Evolutionary conservation across 1,140 invertebrate species (phyloP), one percentile per base, ranked within the genome.

Genomic region (Dinoponera quadriceps): DNA sequence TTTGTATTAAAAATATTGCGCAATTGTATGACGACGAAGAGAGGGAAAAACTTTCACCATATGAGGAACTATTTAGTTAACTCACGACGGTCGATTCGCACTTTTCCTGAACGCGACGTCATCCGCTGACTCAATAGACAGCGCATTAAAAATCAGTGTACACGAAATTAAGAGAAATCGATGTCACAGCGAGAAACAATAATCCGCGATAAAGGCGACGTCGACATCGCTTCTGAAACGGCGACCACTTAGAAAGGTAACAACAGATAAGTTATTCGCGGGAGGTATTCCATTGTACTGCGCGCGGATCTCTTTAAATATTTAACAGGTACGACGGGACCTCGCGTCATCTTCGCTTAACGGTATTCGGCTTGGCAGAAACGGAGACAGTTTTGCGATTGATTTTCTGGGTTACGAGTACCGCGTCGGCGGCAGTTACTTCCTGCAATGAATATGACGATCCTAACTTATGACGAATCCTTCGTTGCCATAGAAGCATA

Each of bases 251-350:
- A 83, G 60, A 91, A 88, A 89, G 83, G 77, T 81, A 84, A 83
- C 71, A 84, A 83, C 65, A 86, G 18, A 82, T 73, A 82, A 74
- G 71, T 81, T 87, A 86, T 90, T 90, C 68, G 87, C 84, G 60
- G 65, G 86, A 86, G 84, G 59, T 87, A 81, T 81, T 90, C 88
- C 90, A 93, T 93, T 93, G 93, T 93, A 77, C 84, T 92, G 86
- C 85, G 14, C 13, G 14, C 78, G 90, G 82, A 91, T 92, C 89
- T 91, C 83, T 91, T 94, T 94, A 93, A 94, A 94, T 94, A 94
- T 94, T 94, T 92, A 94, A 93, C 93, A 92, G 90, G 68, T 72
- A 73, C 83, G 82, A 71, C 33, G 72, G 49, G 33, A 74, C 85
- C 86, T 88, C 81, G n/a, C n/a, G 83, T 90, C 90, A 89, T 91